A percentile compares a stretch with the other conserved stretches of the same genome.
phyloP scores from a whole-genome alignment of 2,797 vertebrate genomes.

The Sebastes trivittatus region DNA sequence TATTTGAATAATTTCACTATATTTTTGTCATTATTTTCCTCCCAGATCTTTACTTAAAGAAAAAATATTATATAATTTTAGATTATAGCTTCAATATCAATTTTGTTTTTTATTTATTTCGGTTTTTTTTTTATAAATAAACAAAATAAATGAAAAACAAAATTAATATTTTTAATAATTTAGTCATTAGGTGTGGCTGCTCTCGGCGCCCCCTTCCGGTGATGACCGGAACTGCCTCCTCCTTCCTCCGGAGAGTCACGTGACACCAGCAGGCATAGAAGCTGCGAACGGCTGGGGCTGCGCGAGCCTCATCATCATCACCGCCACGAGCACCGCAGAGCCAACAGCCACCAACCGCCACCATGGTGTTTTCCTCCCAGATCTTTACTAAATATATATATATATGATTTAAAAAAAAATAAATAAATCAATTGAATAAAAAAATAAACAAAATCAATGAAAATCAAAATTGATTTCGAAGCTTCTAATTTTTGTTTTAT shows the following conservation, averaged over 20 bases:
- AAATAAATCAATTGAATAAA: background rate
- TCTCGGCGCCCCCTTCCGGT: slow-evolving; percentile 63
- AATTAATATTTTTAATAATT: too few species aligned
- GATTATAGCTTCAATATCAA: too few species aligned
- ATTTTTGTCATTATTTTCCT: background rate
- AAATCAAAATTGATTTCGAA: background rate
- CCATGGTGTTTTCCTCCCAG: background rate
- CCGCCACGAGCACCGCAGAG: slow-evolving; percentile 33
- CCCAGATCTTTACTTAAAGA: too few species aligned
- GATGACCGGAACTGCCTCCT: slow-evolving; percentile 18
- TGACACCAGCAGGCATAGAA: slow-evolving; percentile 68
- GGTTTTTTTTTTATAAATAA: too few species aligned
- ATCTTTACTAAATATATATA: background rate
- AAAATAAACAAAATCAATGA: background rate
- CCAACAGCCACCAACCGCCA: background rate
- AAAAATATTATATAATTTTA: too few species aligned
- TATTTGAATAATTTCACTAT: background rate
- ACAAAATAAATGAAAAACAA: too few species aligned
- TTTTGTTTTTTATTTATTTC: background rate
- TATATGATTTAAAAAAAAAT: too few species aligned
- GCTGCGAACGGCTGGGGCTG: slow-evolving; percentile 70
- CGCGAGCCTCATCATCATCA: slow-evolving; percentile 58
- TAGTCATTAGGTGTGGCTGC: slow-evolving; percentile 41
- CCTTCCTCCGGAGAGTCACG: slow-evolving; percentile 64
- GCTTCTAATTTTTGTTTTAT: background rate